Evolutionary conservation across 2,113 vertebrate genomes (phyloP).

Genomic region (Irena cyanogastra): DNA sequence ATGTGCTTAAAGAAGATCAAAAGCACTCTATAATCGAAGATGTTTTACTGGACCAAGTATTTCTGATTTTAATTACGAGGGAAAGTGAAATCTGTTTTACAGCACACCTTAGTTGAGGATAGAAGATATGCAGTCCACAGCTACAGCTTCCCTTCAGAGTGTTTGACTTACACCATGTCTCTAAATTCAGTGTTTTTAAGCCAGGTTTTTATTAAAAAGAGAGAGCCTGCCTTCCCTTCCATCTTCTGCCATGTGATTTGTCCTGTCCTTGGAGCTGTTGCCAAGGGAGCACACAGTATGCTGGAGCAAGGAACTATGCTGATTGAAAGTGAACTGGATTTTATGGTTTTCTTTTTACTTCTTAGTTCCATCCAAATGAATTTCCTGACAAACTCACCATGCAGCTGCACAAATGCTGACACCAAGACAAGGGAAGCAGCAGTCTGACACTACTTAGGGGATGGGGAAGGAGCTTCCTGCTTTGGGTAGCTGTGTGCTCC

Average conservation of each 20-base stretch:
- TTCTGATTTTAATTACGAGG: neutral
- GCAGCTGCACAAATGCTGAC: neutral
- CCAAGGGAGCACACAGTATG: neutral
- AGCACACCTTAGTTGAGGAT: neutral
- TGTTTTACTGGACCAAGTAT: neutral
- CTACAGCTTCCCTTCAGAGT: neutral
- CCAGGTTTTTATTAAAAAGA: neutral
- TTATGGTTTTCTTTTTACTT: neutral
- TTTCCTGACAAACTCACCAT: neutral
- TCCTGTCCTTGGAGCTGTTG: neutral
- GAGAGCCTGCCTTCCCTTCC: neutral
- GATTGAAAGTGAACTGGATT: neutral
- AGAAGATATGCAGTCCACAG: neutral
- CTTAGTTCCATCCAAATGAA: neutral
- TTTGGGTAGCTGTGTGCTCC: neutral
- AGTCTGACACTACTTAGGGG: neutral
- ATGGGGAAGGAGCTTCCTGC: neutral
- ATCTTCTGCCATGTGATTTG: neutral
- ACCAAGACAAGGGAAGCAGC: neutral
- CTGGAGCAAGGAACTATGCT: neutral
- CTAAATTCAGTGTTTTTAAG: neutral
- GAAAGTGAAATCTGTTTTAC: neutral
- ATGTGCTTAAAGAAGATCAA: neutral
- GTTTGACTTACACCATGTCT: neutral
- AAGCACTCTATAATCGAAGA: neutral